Percentiles rank a stretch among this genome's conserved stretches.
phyloP scores from a whole-genome alignment of 2,113 vertebrate genomes.

The Alouatta palliata region DNA sequence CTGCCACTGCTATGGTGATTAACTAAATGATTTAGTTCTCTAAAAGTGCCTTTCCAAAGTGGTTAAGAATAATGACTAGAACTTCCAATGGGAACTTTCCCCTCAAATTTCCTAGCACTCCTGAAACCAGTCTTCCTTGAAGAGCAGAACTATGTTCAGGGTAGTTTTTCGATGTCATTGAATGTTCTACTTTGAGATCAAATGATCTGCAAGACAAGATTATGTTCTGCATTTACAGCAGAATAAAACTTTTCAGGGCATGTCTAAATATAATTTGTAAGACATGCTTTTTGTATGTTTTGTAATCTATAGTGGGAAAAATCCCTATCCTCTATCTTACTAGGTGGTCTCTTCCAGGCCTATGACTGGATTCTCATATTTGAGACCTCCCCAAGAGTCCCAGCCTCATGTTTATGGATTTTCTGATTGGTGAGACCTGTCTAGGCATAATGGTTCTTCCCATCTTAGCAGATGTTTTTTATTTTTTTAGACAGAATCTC shows the following conservation, averaged over 20 bases:
- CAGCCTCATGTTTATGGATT: neutral
- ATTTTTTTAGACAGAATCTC: no score
- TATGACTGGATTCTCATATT: neutral
- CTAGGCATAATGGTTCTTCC: neutral
- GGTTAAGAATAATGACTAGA: neutral
- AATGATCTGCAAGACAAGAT: neutral
- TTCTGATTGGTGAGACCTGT: neutral
- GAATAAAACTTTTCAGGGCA: neutral
- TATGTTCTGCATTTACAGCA: neutral
- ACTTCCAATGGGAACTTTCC: neutral
- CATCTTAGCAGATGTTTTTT: neutral
- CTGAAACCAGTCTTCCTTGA: neutral
- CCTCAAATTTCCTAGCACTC: neutral
- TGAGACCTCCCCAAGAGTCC: neutral
- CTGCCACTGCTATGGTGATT: neutral
- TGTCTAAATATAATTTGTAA: neutral
- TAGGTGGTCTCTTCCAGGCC: neutral
- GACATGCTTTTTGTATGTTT: neutral
- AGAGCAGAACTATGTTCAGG: neutral
- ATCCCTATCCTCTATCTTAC: neutral
- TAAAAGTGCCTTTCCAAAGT: neutral
- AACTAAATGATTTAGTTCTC: neutral
- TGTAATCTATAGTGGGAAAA: neutral
- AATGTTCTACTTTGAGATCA: neutral
- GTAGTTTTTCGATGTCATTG: neutral